Base-by-base conservation (phyloP, 2,113 vertebrate species). In the Gambusia affinis region DNA sequence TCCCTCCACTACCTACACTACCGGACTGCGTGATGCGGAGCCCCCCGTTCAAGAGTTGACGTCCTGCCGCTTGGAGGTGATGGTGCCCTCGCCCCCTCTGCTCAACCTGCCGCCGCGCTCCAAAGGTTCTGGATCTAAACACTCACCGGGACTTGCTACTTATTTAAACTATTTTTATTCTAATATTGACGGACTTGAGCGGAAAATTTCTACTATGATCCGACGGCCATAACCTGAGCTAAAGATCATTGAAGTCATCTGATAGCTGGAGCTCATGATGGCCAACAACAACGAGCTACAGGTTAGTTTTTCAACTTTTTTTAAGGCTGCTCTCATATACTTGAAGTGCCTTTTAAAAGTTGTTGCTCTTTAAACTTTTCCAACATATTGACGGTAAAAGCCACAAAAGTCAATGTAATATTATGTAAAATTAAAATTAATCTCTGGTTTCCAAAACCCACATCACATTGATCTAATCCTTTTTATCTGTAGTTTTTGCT, bases 241-340 rank as follows among this genome's bases (percentile, higher is more conserved):
- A 4, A 42, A 75, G 79, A 60, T 19, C 19, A 24, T 2, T 63
- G 37, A 80, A 82, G 80, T 86, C 72, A 8, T 72, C 66, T 39
- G 12, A 62, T 69, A 42, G 11, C 71, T 71, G 70, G 64, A 39
- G 69, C 63, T 67, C 68, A 78, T 61, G 81, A 93, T 93, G 92
- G 91, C 92, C 80, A 92, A 91, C 24, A 90, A 90, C 67, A 88
- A 86, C 87, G 92, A 91, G 78, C 82, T 92, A 70, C 91, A 92
- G 60, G 92, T 93, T 77, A 91, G 88, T 91, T 88, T 72, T 1
- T 1, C 12, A 77, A 81, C 70, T 81, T 84, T 68, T 31, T 68
- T 51, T n/a, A 12, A 8, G 60, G n/a, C 39, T 22, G 51, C 51
- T n/a, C 51, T 57, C 2, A 57, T 57, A 31, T 28, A 39, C 42